Conservation (phyloP, 1,140 invertebrate species). For the Apis cerana region DNA sequence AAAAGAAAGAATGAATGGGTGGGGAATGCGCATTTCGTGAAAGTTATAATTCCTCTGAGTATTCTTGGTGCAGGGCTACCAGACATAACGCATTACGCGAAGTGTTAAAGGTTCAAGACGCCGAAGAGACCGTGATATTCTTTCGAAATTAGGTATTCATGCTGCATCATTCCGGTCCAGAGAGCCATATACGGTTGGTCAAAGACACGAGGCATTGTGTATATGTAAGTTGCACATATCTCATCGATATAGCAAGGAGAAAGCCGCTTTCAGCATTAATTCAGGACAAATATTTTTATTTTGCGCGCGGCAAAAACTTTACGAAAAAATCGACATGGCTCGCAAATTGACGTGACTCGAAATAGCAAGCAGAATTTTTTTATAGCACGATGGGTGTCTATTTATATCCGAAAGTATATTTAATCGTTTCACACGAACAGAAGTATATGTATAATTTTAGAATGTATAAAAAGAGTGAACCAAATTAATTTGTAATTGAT, state of each 20-base stretch:
- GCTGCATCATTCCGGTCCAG: constrained; percentile 39
- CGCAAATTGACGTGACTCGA: background rate
- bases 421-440: background rate
- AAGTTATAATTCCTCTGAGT: background rate
- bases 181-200: constrained; percentile 35
- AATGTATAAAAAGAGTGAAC: background rate
- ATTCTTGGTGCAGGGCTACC: background rate
- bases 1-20: background rate
- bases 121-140: constrained; percentile 3
- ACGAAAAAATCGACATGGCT: constrained; percentile 1
- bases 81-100: background rate
- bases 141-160: constrained; percentile 45
- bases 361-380: constrained; percentile 11
- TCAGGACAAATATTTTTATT: constrained; percentile 27
- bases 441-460: background rate
- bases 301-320: background rate
- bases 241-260: constrained; percentile 34
- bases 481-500: background rate
- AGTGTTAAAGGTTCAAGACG: background rate
- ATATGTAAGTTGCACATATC: background rate
- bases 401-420: background rate
- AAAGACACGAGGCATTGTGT: constrained; percentile 29
- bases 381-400: background rate
- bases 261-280: constrained; percentile 44
- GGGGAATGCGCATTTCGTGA: background rate